A percentile compares a stretch with the other conserved stretches of the same genome.
These are phyloP conservation scores for Hucho hucho DNA, from an alignment of 2,113 vertebrate species.

Conservation along the genomic window DNA sequence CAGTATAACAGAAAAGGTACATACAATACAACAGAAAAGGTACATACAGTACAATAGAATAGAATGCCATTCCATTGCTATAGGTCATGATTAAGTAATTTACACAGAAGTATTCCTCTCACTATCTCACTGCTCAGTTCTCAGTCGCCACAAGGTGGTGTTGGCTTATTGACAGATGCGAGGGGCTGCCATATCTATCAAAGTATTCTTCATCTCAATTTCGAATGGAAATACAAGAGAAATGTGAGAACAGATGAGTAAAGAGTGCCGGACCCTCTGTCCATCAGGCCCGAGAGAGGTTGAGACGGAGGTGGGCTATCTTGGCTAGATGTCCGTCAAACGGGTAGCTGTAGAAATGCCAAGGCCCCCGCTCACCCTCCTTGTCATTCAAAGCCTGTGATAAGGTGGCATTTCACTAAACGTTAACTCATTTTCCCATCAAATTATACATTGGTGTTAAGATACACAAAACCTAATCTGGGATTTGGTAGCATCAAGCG, in stretches of 20 bases:
- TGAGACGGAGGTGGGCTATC: background rate
- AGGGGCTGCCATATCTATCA: no score
- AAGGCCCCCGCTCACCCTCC: constrained; percentile 36
- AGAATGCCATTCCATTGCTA: no score
- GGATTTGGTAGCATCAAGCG: constrained; percentile 44
- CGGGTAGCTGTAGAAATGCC: constrained; percentile 49
- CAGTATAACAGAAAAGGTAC: no score
- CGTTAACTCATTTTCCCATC: constrained; percentile 62
- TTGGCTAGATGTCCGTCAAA: constrained; percentile 57
- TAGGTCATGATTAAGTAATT: no score
- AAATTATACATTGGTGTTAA: constrained; percentile 69
- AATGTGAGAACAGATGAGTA: constrained; percentile 22
- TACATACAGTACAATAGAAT: no score
- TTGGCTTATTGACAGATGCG: no score
- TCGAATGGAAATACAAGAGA: no score
- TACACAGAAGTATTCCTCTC: background rate
- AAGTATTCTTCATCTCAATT: no score
- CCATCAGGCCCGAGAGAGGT: background rate
- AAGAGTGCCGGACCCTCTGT: background rate
- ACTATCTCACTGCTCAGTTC: no score
- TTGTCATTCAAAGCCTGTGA: constrained; percentile 61
- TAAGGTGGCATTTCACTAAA: constrained; percentile 69
- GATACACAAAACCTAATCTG: constrained; percentile 52
- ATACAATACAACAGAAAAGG: no score
- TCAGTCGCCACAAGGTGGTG: no score